Percentiles rank a stretch among this genome's conserved stretches.
phyloP scores from a whole-genome alignment of 2,113 vertebrate species.

The Meriones unguiculatus region DNA sequence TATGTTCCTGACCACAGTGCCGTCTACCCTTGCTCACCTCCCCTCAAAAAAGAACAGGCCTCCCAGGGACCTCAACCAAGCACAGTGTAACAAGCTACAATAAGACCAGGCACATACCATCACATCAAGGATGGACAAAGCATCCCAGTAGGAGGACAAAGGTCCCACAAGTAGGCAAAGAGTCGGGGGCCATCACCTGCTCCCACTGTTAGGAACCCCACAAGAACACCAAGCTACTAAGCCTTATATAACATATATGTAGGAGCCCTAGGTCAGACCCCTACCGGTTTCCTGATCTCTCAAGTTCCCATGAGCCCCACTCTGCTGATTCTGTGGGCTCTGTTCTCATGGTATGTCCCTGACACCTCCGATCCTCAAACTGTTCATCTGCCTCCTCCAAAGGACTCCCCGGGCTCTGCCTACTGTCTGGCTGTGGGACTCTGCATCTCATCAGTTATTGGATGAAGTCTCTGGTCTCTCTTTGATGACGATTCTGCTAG shows the following conservation, averaged over 20 bases:
- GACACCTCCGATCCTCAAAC: background rate
- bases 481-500: background rate
- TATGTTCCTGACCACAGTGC: background rate
- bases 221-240: background rate
- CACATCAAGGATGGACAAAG: background rate
- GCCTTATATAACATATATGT: background rate
- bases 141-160: background rate
- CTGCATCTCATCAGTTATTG: background rate
- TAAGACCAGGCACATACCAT: background rate
- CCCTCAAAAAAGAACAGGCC: background rate
- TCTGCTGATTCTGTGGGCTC: background rate
- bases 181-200: background rate
- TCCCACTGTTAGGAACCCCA: background rate
- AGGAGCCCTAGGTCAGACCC: background rate
- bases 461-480: background rate
- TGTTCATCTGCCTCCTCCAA: background rate
- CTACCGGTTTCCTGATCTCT: background rate
- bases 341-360: background rate
- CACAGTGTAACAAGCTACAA: background rate
- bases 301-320: background rate
- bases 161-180: background rate
- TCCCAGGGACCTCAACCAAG: background rate
- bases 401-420: background rate
- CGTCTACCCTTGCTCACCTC: too few relatives aligned
- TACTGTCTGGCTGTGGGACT: too few relatives aligned